A percentile compares a stretch with the other conserved stretches of the same genome.
phyloP scores from a whole-genome alignment of 2,113 vertebrate genomes.

The Mesitornis unicolor region DNA sequence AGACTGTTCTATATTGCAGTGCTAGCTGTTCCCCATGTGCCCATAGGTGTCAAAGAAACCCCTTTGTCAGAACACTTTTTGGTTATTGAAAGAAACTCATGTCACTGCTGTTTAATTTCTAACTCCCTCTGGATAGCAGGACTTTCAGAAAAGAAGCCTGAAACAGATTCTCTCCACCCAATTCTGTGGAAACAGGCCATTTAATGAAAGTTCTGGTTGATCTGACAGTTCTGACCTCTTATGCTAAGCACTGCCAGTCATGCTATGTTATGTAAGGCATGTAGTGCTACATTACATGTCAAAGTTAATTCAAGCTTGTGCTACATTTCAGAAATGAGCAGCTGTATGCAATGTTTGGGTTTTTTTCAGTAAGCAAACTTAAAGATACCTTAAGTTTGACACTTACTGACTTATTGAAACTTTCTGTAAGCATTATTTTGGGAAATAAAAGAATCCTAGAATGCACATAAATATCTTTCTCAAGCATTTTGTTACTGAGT shows the following conservation, averaged over 20 bases:
- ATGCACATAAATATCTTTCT: not conserved
- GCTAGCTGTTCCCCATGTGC: not conserved
- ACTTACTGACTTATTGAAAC: not conserved
- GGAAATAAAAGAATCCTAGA: not conserved
- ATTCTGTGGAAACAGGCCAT: not conserved
- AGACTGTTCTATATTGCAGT: not conserved
- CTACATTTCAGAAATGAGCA: not conserved
- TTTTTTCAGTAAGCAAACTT: not conserved
- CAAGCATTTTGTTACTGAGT: not conserved
- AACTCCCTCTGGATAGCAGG: not conserved
- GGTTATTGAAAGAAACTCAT: not conserved
- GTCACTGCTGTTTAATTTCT: not conserved
- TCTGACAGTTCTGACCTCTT: slow-evolving; percentile 2
- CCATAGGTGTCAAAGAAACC: not conserved
- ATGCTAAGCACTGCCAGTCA: not conserved
- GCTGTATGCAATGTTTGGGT: not conserved
- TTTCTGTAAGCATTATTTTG: fast-evolving
- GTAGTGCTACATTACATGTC: not conserved
- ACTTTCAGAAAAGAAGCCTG: not conserved
- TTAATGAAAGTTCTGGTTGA: not conserved
- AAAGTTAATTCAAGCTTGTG: not conserved
- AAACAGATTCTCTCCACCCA: not conserved
- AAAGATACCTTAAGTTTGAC: not conserved
- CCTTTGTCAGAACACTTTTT: not conserved
- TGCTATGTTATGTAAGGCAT: not conserved